A percentile compares a stretch with the other conserved stretches of the same genome.
Conservation (phyloP, 2,888 invertebrate genomes). For the Spodoptera littoralis region DNA sequence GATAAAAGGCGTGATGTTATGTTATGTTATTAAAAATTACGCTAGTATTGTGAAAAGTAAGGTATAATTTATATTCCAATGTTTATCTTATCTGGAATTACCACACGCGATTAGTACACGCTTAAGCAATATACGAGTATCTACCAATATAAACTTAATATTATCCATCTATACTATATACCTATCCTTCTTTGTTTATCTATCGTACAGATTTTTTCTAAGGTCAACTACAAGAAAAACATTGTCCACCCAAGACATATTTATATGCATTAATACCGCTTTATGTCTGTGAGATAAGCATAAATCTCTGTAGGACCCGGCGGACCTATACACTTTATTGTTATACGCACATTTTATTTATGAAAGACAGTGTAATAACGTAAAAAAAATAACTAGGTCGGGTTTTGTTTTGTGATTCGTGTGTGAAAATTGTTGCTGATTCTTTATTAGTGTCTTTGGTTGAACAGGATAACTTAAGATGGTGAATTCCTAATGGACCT, state of each 20-base stretch:
- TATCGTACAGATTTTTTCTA: conserved; percentile 3
- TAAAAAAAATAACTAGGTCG: conserved; percentile 13
- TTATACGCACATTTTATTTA: conserved; percentile 77
- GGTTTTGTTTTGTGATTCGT: conserved; percentile 5
- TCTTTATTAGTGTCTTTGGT: too few relatives aligned
- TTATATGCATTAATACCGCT: conserved; percentile 84
- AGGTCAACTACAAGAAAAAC: conserved; percentile 32
- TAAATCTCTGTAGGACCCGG: conserved; percentile 77
- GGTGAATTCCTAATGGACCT: too few relatives aligned
- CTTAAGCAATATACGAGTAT: too few relatives aligned
- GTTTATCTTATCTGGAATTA: too few relatives aligned
- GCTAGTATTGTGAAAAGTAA: too few relatives aligned
- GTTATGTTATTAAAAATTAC: too few relatives aligned
- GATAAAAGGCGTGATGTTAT: too few relatives aligned
- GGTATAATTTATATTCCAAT: too few relatives aligned
- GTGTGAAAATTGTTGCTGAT: too few relatives aligned
- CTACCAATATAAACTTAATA: too few relatives aligned
- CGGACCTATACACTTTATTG: conserved; percentile 79
- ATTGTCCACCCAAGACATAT: conserved; percentile 72
- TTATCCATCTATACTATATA: neutral
- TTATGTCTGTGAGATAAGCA: conserved; percentile 81
- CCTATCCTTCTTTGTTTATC: conserved; percentile 1
- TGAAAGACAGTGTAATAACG: conserved; percentile 52
- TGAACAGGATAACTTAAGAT: too few relatives aligned
- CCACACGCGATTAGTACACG: too few relatives aligned